A percentile compares a stretch with the other conserved stretches of the same genome.
Evolutionary conservation across 1,140 invertebrate species (phyloP).

Genomic region (Augochlora pura): DNA sequence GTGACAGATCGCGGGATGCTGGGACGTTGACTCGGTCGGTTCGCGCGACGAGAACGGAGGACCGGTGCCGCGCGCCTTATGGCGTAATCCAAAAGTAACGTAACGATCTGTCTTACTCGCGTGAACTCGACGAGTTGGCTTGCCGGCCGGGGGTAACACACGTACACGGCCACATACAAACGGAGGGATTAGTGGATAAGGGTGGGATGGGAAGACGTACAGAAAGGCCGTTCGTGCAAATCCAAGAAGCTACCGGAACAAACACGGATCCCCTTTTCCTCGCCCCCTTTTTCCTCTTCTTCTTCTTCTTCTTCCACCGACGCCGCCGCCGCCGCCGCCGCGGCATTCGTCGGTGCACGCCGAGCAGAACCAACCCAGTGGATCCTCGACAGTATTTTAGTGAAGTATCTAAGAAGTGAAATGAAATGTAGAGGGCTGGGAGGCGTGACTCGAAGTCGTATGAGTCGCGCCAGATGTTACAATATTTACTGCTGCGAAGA

Average conservation of each 20-base stretch:
- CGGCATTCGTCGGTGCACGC: constrained; percentile 37
- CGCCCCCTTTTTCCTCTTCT: constrained; percentile 13
- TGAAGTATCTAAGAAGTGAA: constrained; percentile 72
- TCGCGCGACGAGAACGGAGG: background rate
- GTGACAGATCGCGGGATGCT: constrained; percentile 20
- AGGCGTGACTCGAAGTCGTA: constrained; percentile 73
- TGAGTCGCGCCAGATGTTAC: constrained; percentile 74
- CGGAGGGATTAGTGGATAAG: constrained; percentile 12
- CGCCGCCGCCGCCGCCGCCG: too few relatives aligned
- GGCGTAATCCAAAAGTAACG: constrained; percentile 54
- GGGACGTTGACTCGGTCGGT: background rate
- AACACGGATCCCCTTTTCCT: constrained; percentile 39
- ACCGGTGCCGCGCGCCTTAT: constrained; percentile 16
- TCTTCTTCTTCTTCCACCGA: too few relatives aligned
- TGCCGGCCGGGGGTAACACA: constrained; percentile 17
- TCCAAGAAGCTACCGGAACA: constrained; percentile 60
- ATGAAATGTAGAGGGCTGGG: constrained; percentile 72
- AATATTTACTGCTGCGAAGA: constrained; percentile 73
- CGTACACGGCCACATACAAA: background rate
- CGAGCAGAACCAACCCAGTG: constrained; percentile 52
- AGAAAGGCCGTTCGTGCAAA: constrained; percentile 52
- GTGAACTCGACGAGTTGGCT: constrained; percentile 38
- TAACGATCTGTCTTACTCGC: constrained; percentile 57
- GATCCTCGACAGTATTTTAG: constrained; percentile 69
- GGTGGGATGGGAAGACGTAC: constrained; percentile 1